phyloP scores from a whole-genome alignment of 2,113 vertebrate species.

The Sterrhoptilus dennistouni region DNA sequence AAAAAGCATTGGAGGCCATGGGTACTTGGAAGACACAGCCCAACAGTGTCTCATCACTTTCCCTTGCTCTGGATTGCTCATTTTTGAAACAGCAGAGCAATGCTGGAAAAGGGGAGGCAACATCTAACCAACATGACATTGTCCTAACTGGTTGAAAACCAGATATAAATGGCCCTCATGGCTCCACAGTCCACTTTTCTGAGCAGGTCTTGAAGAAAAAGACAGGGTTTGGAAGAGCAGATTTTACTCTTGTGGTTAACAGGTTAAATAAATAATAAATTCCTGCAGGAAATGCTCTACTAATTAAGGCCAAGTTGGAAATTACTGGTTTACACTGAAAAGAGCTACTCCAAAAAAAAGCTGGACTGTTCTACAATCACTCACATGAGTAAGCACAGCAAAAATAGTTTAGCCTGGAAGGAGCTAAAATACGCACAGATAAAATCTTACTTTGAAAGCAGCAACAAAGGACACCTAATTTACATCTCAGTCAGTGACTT shows the following conservation, averaged over 20 bases:
- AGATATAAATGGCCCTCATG: not conserved
- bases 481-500: not conserved
- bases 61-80: not conserved
- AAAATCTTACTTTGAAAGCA: constrained; percentile 35
- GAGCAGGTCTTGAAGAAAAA: not conserved
- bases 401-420: not conserved
- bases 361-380: not conserved
- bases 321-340: not conserved
- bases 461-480: not conserved
- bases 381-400: not conserved
- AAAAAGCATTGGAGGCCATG: not conserved
- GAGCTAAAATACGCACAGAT: not conserved
- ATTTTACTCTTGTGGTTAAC: not conserved
- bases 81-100: not conserved
- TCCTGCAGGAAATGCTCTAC: not conserved
- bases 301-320: not conserved
- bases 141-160: not conserved
- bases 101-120: not conserved
- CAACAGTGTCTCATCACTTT: not conserved
- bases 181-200: not conserved
- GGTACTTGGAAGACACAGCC: not conserved
- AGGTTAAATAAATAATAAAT: not conserved
- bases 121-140: not conserved
- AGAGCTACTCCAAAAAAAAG: not conserved
- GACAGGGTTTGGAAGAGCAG: not conserved